Evolutionary conservation across 2,888 invertebrate species (phyloP), one percentile per base, ranked within the genome.

Genomic region (Nomada fucata): DNA sequence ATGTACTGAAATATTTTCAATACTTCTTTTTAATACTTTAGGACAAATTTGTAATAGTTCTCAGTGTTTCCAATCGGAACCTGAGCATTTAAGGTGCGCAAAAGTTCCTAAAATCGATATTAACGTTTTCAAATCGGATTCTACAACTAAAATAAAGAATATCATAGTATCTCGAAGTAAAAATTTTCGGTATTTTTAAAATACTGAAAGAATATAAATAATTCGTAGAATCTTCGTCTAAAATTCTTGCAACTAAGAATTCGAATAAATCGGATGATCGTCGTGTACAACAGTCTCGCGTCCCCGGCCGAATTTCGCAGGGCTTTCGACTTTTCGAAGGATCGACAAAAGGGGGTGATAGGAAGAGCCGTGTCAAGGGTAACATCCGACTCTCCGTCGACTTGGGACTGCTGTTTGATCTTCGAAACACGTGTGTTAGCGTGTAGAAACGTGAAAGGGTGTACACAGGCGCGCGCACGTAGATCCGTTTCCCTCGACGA

Each of bases 371-470:
- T 44, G 47, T 50, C 20, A 29, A 70, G 65, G 70, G 52, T 55
- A 57, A 65, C 55, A 29, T 26, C 26, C 11, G 57, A 52, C 55
- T 50, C 47, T 59, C 36, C 52, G 59, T 20, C 53, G 64, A 57
- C 23, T n/a, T 26, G 70, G 64, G 72, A 72, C 57, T 67, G 72
- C 61, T 72, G 78, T 80, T 80, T 80, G 79, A 80, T 80, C 80
- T 78, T 52, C 29, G 67, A 67, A 63, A 63, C 11, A 63, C 52
- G 44, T 59, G 65, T 47, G 59, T 47, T 3, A 11, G 13, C 23
- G 64, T 53, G 50, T 55, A 10, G 55, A 50, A 15, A 57, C 26
- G 57, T 4, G 11, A 11, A 15, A 29, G 42, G 20, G 29, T 52
- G 57, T 70, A 50, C 47, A n/a, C 9, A 20, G 29, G 5, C 60